A percentile compares a stretch with the other conserved stretches of the same genome.
Evolutionary conservation across 2,888 invertebrate species (phyloP).

Genomic region (Nipponacmea schrenckii): DNA sequence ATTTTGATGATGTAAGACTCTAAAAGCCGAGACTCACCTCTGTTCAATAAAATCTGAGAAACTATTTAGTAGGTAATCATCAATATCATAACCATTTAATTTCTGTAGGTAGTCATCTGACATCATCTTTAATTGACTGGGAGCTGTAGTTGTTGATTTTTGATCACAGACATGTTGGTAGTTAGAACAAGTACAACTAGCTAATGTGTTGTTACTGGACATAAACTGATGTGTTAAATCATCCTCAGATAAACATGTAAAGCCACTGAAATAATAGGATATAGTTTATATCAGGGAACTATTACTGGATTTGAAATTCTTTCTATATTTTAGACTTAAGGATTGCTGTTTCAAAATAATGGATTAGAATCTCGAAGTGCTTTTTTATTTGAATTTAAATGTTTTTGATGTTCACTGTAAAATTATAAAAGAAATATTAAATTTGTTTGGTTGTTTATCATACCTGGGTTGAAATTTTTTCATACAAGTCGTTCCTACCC

Average conservation of each 20-base stretch:
- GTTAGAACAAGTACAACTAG: constrained; percentile 40
- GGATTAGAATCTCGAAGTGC: too few species aligned
- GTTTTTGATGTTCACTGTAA: not conserved
- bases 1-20: too few species aligned
- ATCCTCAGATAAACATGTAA: not conserved
- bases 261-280: not conserved
- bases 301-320: too few species aligned
- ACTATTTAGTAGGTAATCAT: constrained; percentile 58
- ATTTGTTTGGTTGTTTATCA: not conserved
- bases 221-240: not conserved
- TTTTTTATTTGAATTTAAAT: too few species aligned
- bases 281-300: too few species aligned
- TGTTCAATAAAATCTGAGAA: constrained; percentile 47
- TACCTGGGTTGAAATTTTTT: constrained; percentile 25
- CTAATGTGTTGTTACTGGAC: not conserved
- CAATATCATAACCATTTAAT: constrained; percentile 42
- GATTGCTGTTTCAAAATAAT: too few species aligned
- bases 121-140: constrained; percentile 33
- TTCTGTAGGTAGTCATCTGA: constrained; percentile 53
- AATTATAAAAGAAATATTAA: not conserved
- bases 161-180: constrained; percentile 37
- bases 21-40: constrained; percentile 33
- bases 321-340: too few species aligned
- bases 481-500: constrained; percentile 56
- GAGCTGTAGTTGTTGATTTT: constrained; percentile 31